phyloP scores from a whole-genome alignment of 2,797 vertebrate species.

The Sebastes hubbsi region DNA sequence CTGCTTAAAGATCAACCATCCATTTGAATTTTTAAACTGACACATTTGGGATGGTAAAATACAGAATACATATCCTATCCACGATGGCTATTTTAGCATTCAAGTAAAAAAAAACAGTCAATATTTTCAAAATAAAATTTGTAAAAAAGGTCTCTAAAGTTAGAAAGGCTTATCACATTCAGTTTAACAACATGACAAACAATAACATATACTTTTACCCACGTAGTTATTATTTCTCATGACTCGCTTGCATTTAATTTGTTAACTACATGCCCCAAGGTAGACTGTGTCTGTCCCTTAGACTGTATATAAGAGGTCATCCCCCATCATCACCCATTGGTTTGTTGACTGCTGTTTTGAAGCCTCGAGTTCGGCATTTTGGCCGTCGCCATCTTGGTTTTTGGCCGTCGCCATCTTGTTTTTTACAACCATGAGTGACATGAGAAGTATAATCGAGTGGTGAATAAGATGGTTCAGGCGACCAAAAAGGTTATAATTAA shows the following conservation, averaged over 20 bases:
- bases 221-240: neutral
- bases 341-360: too few relatives aligned
- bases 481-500: too few relatives aligned
- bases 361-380: too few relatives aligned
- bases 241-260: neutral
- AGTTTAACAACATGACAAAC: neutral
- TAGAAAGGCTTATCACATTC: neutral
- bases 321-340: too few relatives aligned
- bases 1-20: neutral
- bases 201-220: neutral
- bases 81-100: neutral
- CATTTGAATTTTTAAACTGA: neutral
- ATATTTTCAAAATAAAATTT: too few relatives aligned
- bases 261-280: neutral
- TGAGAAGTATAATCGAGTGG: too few relatives aligned
- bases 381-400: too few relatives aligned
- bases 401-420: too few relatives aligned
- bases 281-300: neutral
- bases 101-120: neutral
- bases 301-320: too few relatives aligned
- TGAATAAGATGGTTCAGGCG: too few relatives aligned
- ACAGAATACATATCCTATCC: neutral
- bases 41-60: too few relatives aligned
- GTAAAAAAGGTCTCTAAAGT: neutral
- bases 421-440: too few relatives aligned